Evolutionary conservation across 1,140 invertebrate genomes (phyloP).

Genomic region (Zaprionus nigranus): DNA sequence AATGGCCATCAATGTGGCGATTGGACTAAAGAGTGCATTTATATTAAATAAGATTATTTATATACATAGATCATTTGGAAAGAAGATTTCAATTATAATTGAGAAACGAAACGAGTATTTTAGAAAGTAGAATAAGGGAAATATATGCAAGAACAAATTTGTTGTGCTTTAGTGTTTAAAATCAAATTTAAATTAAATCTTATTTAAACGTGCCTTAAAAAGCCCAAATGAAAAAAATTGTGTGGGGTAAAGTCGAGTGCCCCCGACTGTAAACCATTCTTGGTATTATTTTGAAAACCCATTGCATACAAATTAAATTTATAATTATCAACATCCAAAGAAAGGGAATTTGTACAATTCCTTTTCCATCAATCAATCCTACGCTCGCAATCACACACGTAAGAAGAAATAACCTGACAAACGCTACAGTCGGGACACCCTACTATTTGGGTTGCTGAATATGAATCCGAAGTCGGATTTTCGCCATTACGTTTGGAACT

Average conservation of each 20-base stretch:
- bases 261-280: neutral
- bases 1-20: slow-evolving; percentile 94
- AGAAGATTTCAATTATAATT: slow-evolving; percentile 40
- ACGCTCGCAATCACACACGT: too few relatives aligned
- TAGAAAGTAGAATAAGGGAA: slow-evolving; percentile 68
- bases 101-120: slow-evolving; percentile 46
- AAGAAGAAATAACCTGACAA: too few relatives aligned
- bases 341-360: too few relatives aligned
- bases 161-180: slow-evolving; percentile 67
- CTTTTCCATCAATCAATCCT: too few relatives aligned
- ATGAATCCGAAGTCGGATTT: too few relatives aligned
- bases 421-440: too few relatives aligned
- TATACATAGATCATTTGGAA: slow-evolving; percentile 3
- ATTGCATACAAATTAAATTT: too few relatives aligned
- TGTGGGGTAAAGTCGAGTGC: neutral
- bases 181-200: slow-evolving; percentile 33
- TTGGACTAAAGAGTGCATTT: slow-evolving; percentile 88
- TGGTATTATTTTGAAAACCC: too few relatives aligned
- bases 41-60: slow-evolving; percentile 38
- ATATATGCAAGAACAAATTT: slow-evolving; percentile 72
- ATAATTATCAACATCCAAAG: too few relatives aligned
- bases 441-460: too few relatives aligned
- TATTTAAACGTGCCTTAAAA: neutral
- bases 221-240: neutral
- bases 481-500: too few relatives aligned